Base-by-base conservation (phyloP, 2,113 vertebrate genomes). In the Regulus satrapa region DNA sequence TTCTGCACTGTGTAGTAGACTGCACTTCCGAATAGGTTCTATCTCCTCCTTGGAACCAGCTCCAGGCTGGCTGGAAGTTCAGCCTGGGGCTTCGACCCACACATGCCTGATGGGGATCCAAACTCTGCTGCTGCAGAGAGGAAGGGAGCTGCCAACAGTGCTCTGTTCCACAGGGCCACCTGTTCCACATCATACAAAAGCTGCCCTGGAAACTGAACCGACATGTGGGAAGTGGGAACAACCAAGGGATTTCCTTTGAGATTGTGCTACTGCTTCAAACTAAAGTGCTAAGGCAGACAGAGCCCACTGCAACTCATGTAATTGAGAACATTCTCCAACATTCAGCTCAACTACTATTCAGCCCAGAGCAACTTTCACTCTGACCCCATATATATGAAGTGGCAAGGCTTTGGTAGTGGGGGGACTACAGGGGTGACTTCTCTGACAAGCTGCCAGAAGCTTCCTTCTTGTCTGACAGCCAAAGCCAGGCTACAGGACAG, bases 51-150 rank as follows among this genome's bases (percentile, higher is more conserved):
- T 55, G 64, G 63, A 89, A 69, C 5, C 34, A 84, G 51, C 11
- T 66, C 1, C 2, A 86, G 55, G 36, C 17, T 68, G 48, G 31
- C 2, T 1, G 7, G n/a, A 56, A 32, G 31, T 26, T 68, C n/a
- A 41, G 17, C 17, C 14, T 12, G 25, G 20, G 20, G 8, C 18
- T 90, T 43, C 0, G 0, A 76, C 20, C 29, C 9, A 3, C 3
- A 1, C 0, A 1, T 18, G 12, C 12, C 51, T 3, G 3, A 40
- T 3, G 31, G 52, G 34, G 46, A 80, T 29, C 31, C 1, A 1
- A 61, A 32, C 26, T 19, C 34, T 32, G 46, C 41, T 21, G 10
- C 64, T 29, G 23, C 34, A 38, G 34, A 71, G 52, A n/a, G 17
- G 43, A 59, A 64, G 21, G 12, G 36, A 88, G 34, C 8, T 52